Conservation (phyloP, 1,140 invertebrate species). For the Macrostomum lignano region DNA sequence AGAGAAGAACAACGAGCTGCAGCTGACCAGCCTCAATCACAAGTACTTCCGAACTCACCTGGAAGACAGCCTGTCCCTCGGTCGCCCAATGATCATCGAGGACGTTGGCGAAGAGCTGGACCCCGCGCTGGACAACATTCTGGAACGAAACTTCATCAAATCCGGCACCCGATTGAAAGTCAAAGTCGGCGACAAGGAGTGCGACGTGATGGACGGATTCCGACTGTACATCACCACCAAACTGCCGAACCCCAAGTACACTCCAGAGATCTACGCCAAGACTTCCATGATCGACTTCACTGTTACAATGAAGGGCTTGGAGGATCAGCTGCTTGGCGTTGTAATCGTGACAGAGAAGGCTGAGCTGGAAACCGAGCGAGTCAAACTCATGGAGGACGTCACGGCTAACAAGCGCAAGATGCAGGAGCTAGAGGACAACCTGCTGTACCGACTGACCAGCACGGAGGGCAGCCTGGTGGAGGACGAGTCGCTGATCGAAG, state of each 20-base stretch:
- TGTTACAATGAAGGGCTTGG: slow-evolving; percentile 74
- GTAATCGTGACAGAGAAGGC: slow-evolving; percentile 83
- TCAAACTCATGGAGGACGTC: slow-evolving; percentile 66
- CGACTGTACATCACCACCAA: slow-evolving; percentile 85
- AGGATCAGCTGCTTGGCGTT: slow-evolving; percentile 67
- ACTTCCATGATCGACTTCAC: slow-evolving; percentile 91
- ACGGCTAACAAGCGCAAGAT: slow-evolving; percentile 77
- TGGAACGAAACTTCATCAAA: slow-evolving; percentile 92
- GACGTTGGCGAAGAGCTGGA: slow-evolving; percentile 76
- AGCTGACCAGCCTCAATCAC: slow-evolving; percentile 70
- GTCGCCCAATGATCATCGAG: slow-evolving; percentile 66
- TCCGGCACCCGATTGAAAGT: slow-evolving; percentile 60
- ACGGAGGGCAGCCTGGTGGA: slow-evolving; percentile 73
- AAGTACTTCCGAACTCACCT: slow-evolving; percentile 81
- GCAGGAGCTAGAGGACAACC: slow-evolving; percentile 72
- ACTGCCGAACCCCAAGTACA: slow-evolving; percentile 71
- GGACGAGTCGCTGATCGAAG: slow-evolving; percentile 69
- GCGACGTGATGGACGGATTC: slow-evolving; percentile 77
- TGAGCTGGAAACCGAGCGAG: slow-evolving; percentile 65
- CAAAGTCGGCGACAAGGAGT: slow-evolving; percentile 74
- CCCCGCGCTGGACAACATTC: slow-evolving; percentile 73
- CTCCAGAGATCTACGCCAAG: slow-evolving; percentile 76
- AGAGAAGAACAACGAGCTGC: slow-evolving; percentile 59
- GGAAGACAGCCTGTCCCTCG: slow-evolving; percentile 68
- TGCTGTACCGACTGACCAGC: slow-evolving; percentile 57